Conservation (phyloP, 1,140 invertebrate genomes). For the Zaprionus ornatus region DNA sequence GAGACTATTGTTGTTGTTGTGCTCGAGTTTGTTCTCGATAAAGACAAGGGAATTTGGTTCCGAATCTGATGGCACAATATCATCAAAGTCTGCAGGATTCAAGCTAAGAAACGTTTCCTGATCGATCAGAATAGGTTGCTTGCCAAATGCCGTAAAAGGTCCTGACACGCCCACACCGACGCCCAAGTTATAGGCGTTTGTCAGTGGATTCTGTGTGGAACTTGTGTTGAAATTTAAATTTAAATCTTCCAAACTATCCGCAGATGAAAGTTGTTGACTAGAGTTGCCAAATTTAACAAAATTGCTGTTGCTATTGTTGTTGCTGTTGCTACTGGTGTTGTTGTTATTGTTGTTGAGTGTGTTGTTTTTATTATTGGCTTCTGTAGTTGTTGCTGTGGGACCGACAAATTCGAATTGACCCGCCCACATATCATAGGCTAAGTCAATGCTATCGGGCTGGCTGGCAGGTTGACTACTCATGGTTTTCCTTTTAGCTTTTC, state of each 20-base stretch:
- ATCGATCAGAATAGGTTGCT: slow-evolving; percentile 80
- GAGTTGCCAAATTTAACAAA: slow-evolving; percentile 61
- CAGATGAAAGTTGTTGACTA: slow-evolving; percentile 63
- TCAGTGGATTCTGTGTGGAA: slow-evolving; percentile 66
- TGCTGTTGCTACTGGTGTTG: slow-evolving; percentile 52
- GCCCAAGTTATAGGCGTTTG: slow-evolving; percentile 73
- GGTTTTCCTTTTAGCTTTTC: slow-evolving; percentile 49
- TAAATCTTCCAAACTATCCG: slow-evolving; percentile 79
- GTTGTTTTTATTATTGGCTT: slow-evolving; percentile 50
- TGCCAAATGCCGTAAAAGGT: slow-evolving; percentile 53
- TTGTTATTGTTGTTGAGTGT: slow-evolving; percentile 59
- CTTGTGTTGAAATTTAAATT: slow-evolving; percentile 80
- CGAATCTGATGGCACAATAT: slow-evolving; percentile 82
- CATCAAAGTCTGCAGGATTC: slow-evolving; percentile 81
- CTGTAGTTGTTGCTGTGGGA: slow-evolving; percentile 55
- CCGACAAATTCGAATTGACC: slow-evolving; percentile 93
- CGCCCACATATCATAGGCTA: slow-evolving; percentile 94
- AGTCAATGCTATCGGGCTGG: slow-evolving; percentile 85
- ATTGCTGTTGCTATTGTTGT: slow-evolving; percentile 47
- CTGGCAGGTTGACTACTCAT: slow-evolving; percentile 84
- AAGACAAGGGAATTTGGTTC: slow-evolving; percentile 76
- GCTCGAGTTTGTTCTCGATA: slow-evolving; percentile 76
- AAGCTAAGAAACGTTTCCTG: slow-evolving; percentile 83
- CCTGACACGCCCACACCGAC: slow-evolving; percentile 57
- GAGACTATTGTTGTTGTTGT: slow-evolving; percentile 61